A percentile compares a stretch with the other conserved stretches of the same genome.
Conservation (phyloP, 2,113 vertebrate species). For the Bolborhynchus lineola region DNA sequence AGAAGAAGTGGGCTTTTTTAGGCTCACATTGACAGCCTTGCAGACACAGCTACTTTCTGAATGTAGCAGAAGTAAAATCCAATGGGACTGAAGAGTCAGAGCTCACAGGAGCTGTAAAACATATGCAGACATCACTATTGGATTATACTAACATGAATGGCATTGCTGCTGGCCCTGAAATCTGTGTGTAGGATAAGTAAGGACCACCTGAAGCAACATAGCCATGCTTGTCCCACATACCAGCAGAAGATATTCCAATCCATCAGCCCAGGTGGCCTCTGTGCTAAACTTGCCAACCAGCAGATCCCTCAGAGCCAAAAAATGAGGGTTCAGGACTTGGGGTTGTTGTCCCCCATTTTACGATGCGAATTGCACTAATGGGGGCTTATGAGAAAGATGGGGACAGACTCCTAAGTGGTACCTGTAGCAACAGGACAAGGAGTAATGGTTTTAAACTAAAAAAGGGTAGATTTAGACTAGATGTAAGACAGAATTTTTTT, state of each 20-base stretch:
- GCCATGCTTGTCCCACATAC: background rate
- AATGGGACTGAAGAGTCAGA: background rate
- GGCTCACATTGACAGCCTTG: background rate
- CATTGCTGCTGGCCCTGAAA: background rate
- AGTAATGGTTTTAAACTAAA: background rate
- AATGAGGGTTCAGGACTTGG: background rate
- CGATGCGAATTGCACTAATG: rapidly evolving
- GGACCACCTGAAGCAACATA: background rate
- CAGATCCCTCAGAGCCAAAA: background rate
- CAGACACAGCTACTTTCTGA: background rate
- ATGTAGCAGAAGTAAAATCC: background rate
- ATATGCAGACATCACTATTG: background rate
- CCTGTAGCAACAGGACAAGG: rapidly evolving
- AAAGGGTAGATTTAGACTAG: background rate
- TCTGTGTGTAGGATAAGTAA: background rate
- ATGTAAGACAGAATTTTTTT: background rate
- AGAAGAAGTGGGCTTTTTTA: background rate
- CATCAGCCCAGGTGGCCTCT: background rate
- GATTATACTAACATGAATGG: background rate
- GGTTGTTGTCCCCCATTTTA: background rate
- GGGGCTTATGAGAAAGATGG: background rate
- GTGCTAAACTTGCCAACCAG: background rate
- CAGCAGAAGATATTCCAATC: background rate
- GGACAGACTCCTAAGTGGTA: background rate
- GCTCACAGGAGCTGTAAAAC: background rate